A percentile compares a stretch with the other conserved stretches of the same genome.
Conservation (phyloP, 1,140 invertebrate genomes). For the Nephotettix cincticeps region DNA sequence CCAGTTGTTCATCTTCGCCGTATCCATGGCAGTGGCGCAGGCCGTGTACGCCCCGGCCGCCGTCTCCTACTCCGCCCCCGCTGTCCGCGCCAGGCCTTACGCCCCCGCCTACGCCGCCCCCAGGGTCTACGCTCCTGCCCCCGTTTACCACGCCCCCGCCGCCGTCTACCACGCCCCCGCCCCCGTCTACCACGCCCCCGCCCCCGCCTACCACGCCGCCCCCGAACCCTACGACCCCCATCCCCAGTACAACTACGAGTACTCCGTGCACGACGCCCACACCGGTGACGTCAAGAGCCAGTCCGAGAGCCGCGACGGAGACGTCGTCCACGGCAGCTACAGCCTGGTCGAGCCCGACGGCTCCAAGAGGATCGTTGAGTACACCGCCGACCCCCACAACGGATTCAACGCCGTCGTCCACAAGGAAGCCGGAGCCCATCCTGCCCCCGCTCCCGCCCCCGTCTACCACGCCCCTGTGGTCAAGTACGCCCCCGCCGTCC, state of each 20-base stretch:
- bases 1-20: constrained; percentile 24
- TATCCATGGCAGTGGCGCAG: constrained; percentile 31
- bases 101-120: neutral
- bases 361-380: constrained; percentile 52
- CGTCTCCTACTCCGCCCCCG: constrained; percentile 14
- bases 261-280: constrained; percentile 54
- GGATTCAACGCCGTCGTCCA: constrained; percentile 28
- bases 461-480: neutral
- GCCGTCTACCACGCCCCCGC: neutral
- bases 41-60: constrained; percentile 22
- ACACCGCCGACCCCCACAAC: constrained; percentile 48
- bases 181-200: neutral
- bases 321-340: constrained; percentile 34
- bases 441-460: constrained; percentile 29
- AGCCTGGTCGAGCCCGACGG: constrained; percentile 45
- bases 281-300: constrained; percentile 54
- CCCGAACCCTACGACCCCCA: constrained; percentile 58
- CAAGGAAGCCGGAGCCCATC: constrained; percentile 16
- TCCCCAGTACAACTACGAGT: constrained; percentile 53
- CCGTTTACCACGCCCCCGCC: neutral
- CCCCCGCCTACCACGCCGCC: constrained; percentile 33
- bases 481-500: neutral
- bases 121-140: neutral
- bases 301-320: constrained; percentile 50
- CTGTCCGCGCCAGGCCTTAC: neutral